Percentiles rank a stretch among this genome's conserved stretches.
phyloP scores from a whole-genome alignment of 2,113 vertebrate species.

The Sprattus sprattus region DNA sequence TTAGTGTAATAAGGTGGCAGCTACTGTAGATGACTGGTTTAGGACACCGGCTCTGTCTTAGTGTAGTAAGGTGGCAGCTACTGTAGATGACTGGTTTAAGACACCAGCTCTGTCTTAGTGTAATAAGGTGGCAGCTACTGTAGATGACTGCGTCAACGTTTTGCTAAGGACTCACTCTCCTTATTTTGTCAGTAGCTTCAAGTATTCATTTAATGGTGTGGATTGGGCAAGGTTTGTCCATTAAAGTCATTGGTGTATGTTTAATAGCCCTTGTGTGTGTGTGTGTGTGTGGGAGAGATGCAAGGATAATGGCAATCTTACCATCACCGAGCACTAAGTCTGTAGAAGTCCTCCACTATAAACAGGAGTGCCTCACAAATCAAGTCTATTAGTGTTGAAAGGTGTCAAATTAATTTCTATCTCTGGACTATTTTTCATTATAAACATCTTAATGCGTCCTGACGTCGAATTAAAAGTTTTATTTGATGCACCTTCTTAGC shows the following conservation, averaged over 20 bases:
- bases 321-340: not conserved
- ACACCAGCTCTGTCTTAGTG: too few relatives aligned
- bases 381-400: conserved; percentile 62
- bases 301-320: not conserved
- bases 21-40: not conserved
- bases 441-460: conserved; percentile 48
- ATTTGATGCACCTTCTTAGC: conserved; percentile 50
- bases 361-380: conserved; percentile 52
- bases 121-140: too few relatives aligned
- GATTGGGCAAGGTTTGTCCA: not conserved
- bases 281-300: not conserved
- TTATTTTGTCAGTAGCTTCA: not conserved
- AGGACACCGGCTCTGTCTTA: conserved; percentile 18
- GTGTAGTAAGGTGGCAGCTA: conserved; percentile 9
- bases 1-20: too few relatives aligned
- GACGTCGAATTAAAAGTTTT: conserved; percentile 56
- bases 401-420: conserved; percentile 65
- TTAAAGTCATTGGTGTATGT: not conserved
- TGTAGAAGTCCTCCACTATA: not conserved
- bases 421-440: conserved; percentile 40
- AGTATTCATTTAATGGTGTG: not conserved
- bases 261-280: not conserved
- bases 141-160: not conserved
- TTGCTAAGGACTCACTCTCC: not conserved
- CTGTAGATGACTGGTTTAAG: too few relatives aligned